Base-by-base conservation (phyloP, 2,888 invertebrate species). In the Steinernema carpocapsae region DNA sequence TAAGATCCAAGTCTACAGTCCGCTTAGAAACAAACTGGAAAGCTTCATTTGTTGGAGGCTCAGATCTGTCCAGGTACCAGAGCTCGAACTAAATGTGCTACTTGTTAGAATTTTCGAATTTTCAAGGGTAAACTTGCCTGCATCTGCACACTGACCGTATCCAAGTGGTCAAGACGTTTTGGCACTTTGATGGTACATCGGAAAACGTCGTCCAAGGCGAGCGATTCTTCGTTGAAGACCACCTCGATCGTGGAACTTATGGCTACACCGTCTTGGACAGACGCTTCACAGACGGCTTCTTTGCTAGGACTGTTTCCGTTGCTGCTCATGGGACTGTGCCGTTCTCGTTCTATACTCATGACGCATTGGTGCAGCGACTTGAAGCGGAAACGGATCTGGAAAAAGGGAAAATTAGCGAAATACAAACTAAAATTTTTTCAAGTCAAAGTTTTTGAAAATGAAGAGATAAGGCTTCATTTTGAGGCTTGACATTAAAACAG, bases 21-120 rank as follows among this genome's bases (percentile, higher is more conserved):
- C 79, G 46, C 59, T 78, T 78, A 7, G 78, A 78, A 2, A 78
- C 72, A 46, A 78, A 78, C 42, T 46, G 71, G 48, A 70, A 78
- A 26, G 77, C 75, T 37, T 79, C 76, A 7, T 32, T 42, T 22
- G 19, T n/a, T 4, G 78, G 74, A 22, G 64, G 48, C n/a, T 45
- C 52, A 19, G 80, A 79, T 10, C 79, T 74, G 19, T 77, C 77
- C 32, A 79, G 51, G 52, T 59, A 77, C 78, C 78, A 78, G 17
- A 79, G 72, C 56, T 78, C 78, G 1, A 78, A 48, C 77, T 76
- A 24, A 51, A 76, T 42, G n/a, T n/a, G n/a, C n/a, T 14, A 72
- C 1, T 45, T 70, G 22, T 22, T 1, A 37, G 6, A 14, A 37
- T 6, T 37, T n/a, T n/a, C n/a, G n/a, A n/a, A n/a, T n/a, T n/a